Evolutionary conservation across 2,888 invertebrate species (phyloP).

Genomic region (Beris chalybata): DNA sequence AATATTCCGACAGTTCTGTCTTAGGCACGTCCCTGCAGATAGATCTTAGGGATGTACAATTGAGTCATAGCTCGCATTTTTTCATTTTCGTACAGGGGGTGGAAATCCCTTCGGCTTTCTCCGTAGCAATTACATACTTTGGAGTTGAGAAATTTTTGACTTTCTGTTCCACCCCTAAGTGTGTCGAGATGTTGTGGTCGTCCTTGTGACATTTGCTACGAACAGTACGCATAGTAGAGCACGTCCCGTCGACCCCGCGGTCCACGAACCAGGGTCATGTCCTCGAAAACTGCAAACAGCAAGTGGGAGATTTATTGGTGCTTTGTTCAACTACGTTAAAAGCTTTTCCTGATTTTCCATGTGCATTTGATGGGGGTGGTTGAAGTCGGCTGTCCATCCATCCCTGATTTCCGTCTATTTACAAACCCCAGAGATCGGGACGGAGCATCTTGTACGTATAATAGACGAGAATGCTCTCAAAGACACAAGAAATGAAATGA

Average conservation of each 20-base stretch:
- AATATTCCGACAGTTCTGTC: too few relatives aligned
- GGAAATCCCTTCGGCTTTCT: constrained; percentile 23
- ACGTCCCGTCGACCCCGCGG: too few relatives aligned
- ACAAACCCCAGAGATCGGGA: too few relatives aligned
- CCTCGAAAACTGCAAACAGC: constrained; percentile 11
- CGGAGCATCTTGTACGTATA: too few relatives aligned
- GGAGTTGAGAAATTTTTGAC: constrained; percentile 29
- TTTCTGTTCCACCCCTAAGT: constrained; percentile 23
- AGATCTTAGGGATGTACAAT: constrained; percentile 10
- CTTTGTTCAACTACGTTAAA: constrained; percentile 29
- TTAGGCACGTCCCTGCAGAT: too few relatives aligned
- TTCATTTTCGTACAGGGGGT: constrained; percentile 15
- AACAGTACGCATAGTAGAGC: too few relatives aligned
- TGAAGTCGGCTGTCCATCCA: too few relatives aligned
- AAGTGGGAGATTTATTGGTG: constrained; percentile 24
- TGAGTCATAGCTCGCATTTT: constrained; percentile 27
- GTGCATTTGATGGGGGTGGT: constrained; percentile 19
- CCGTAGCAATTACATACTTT: constrained; percentile 28
- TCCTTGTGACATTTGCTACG: too few relatives aligned
- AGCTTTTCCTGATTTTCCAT: constrained; percentile 29
- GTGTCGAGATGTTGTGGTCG: too few relatives aligned
- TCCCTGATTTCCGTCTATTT: too few relatives aligned
- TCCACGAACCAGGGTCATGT: too few relatives aligned
- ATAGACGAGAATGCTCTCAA: background rate
- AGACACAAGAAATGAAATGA: constrained; percentile 19